Base-by-base conservation (phyloP, 2,113 vertebrate species). In the Solea solea region DNA sequence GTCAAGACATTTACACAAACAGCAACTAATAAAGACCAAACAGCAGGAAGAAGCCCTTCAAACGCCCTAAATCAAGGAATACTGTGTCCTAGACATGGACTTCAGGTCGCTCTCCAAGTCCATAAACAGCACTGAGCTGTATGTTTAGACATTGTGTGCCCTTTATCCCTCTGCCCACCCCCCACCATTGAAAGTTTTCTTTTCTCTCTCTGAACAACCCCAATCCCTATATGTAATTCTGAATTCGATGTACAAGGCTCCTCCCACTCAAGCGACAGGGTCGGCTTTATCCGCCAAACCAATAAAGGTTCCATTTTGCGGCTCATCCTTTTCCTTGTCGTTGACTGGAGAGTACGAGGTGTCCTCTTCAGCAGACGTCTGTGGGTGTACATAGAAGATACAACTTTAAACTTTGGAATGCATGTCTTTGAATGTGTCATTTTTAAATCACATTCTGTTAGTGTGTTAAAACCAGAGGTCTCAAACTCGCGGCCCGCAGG, bases 251-350 rank as follows among this genome's bases (percentile, higher is more conserved):
- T 28, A 42, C 12, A 12, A 25, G 44, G 7, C 42, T 11, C 44
- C 42, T 11, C 44, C 25, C 50, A 25, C 64, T 93, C 69, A 93
- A 65, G 75, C 81, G 65, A 92, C 80, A 12, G 87, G 49, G 0
- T 82, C 82, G 0, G 7, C 61, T 62, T 90, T 85, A 12, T 88
- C 46, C 1, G 90, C 83, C 89, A 94, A 46, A 64, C 78, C 78
- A 1, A 94, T 87, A 25, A 83, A 91, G 8, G 84, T 87, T 62
- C 91, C 93, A 28, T 93, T 95, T 41, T 93, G 90, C 3, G 82
- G 52, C 34, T 91, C 83, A 0, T 94, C 93, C 27, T 91, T 93
- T 14, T 76, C 82, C 75, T 93, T 94, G 58, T 78, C 76, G 49
- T 21, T 88, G 52, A 92, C 92, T 0, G 91, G 91, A 49, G 80